Evolutionary conservation across 2,113 vertebrate genomes (phyloP).

Genomic region (Siniperca knerii): DNA sequence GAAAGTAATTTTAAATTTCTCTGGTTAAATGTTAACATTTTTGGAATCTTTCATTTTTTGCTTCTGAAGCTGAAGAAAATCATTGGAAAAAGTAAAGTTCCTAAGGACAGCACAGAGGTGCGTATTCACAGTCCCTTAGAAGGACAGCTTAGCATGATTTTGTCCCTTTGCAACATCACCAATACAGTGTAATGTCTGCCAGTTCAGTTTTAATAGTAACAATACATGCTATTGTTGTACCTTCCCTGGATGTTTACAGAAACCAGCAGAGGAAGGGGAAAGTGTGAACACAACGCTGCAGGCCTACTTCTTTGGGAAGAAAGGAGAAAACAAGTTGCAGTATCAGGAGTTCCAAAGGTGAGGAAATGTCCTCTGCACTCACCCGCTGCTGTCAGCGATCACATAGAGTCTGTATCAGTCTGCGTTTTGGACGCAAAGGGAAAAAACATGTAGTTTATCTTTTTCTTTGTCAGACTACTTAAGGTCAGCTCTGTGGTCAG

Average conservation of each 20-base stretch:
- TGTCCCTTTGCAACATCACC: not conserved
- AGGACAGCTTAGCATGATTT: not conserved
- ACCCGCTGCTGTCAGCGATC: not conserved
- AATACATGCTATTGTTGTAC: not conserved
- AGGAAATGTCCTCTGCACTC: not conserved
- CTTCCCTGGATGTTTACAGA: constrained; percentile 50
- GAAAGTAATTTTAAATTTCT: not conserved
- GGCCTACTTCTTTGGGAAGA: constrained; percentile 93
- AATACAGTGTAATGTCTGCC: not conserved
- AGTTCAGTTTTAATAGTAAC: not conserved
- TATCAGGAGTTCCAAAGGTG: constrained; percentile 93
- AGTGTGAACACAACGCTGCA: constrained; percentile 90
- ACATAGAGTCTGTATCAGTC: not conserved
- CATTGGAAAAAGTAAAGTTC: constrained; percentile 88
- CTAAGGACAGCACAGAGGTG: constrained; percentile 71
- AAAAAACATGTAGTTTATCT: not conserved
- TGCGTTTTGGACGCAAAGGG: not conserved
- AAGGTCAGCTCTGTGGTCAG: not conserved
- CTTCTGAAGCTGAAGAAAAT: constrained; percentile 93
- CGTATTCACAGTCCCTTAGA: constrained; percentile 22
- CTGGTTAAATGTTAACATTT: not conserved
- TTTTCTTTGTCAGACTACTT: not conserved
- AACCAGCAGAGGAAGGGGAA: constrained; percentile 49
- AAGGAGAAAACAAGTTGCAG: constrained; percentile 90
- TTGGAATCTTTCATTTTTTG: not conserved